These are phyloP conservation scores for Acanthaster planci DNA, from an alignment of 35 echinoderm and acorn worm genomes.

Conservation along the genomic window DNA sequence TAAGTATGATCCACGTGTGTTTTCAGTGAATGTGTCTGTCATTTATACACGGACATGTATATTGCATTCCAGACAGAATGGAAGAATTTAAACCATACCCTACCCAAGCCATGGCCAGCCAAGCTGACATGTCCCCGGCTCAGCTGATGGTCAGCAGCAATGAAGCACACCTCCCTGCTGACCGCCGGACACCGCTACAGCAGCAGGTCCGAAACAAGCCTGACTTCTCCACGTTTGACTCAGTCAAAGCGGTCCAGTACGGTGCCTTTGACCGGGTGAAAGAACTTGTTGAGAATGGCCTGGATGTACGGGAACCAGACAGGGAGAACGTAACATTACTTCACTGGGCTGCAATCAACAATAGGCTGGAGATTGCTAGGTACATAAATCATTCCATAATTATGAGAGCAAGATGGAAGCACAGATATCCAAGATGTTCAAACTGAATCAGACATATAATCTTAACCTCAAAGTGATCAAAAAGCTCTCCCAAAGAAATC, in stretches of 20 bases:
- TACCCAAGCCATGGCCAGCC: constrained; percentile 32
- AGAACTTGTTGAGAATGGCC: constrained; percentile 76
- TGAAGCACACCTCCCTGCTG: neutral
- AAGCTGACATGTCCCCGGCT: neutral
- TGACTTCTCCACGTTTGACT: constrained; percentile 64
- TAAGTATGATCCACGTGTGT: too few relatives aligned
- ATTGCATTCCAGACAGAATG: neutral
- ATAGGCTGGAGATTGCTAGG: constrained; percentile 89
- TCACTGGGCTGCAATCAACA: constrained; percentile 95
- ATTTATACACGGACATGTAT: too few relatives aligned
- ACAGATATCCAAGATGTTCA: too few relatives aligned
- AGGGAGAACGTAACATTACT: constrained; percentile 80
- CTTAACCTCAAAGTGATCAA: too few relatives aligned
- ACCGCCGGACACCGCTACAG: neutral
- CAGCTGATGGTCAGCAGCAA: neutral
- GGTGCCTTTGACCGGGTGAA: constrained; percentile 70
- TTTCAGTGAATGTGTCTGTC: too few relatives aligned
- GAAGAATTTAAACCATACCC: constrained; percentile 68
- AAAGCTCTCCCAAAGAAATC: too few relatives aligned
- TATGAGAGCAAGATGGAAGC: too few relatives aligned
- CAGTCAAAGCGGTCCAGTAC: constrained; percentile 93
- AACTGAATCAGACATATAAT: too few relatives aligned
- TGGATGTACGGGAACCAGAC: constrained; percentile 82
- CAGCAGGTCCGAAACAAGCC: constrained; percentile 13
- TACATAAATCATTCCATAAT: too few relatives aligned